Base-by-base conservation (phyloP, 2,113 vertebrate species). In the Protomyctophum bolini region DNA sequence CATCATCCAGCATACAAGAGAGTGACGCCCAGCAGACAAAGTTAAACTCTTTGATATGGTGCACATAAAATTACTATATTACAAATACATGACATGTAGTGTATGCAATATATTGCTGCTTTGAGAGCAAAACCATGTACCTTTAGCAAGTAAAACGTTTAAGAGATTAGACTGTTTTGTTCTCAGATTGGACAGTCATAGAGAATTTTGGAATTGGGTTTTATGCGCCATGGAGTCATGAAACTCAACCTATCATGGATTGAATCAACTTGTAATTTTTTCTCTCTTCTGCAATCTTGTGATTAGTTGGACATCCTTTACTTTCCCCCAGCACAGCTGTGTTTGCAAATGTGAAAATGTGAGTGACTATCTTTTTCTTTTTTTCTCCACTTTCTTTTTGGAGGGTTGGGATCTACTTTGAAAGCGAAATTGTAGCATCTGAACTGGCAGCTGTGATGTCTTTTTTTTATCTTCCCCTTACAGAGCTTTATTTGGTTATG, bases 391-490 rank as follows among this genome's bases (percentile, higher is more conserved):
- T 41, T 41, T 41, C 33, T 41, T 63, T 10, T 56, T 73, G 70
- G 61, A 73, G 68, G 69, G 67, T 58, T 41, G 75, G 65, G 59
- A 46, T 81, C 48, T 76, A 61, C 66, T 76, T 81, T 76, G 50
- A 81, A 83, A 89, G 86, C 86, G 52, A 80, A 84, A 86, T 79
- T 91, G 91, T 93, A 93, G 91, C 91, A 92, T 91, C 72, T 86
- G 73, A 90, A 86, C 76, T 84, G 90, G 92, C 91, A 93, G 92
- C 91, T 93, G 85, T 82, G 79, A 84, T 66, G 63, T 57, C 59
- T 49, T 72, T 71, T 57, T 82, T 57, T 66, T 61, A 58, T 57
- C 73, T 61, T 46, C 28, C 47, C 58, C 28, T 47, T 66, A 73
- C 70, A 84, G 74, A 83, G 82, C 51, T 6, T 41, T 77, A 68